Percentiles rank a stretch among this genome's conserved stretches.
These are phyloP conservation scores for Fringilla coelebs DNA, from an alignment of 2,797 vertebrate species.

Conservation along the genomic window DNA sequence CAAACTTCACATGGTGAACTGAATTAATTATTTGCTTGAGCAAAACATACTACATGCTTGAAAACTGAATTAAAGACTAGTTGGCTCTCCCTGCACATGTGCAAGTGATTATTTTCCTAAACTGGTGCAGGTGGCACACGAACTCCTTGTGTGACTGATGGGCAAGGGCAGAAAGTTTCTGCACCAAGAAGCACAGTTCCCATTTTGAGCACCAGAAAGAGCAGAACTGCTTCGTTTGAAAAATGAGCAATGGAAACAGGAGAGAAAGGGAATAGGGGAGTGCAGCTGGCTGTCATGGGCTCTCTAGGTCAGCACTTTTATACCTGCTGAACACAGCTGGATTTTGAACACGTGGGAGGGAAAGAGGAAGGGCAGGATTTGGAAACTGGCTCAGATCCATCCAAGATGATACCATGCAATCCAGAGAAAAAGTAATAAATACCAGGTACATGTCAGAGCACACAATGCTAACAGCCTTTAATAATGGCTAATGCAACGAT, in stretches of 20 bases:
- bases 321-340: conserved; percentile 29
- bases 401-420: not conserved
- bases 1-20: not conserved
- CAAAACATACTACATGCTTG: not conserved
- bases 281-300: conserved; percentile 11
- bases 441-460: not conserved
- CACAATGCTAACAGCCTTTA: not conserved
- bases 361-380: not conserved
- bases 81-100: not conserved
- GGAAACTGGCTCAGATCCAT: conserved; percentile 2
- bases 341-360: not conserved
- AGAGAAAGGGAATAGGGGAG: not conserved
- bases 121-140: not conserved
- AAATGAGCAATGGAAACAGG: not conserved
- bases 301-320: conserved; percentile 11
- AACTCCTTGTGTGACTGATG: not conserved
- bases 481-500: not conserved
- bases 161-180: not conserved
- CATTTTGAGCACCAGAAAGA: not conserved
- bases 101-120: not conserved
- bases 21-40: conserved; percentile 10
- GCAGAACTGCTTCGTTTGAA: not conserved
- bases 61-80: conserved; percentile 10
- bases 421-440: not conserved
- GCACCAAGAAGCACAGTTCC: not conserved